phyloP scores from a whole-genome alignment of 2,888 invertebrate genomes.

The Odontocolon sp. region DNA sequence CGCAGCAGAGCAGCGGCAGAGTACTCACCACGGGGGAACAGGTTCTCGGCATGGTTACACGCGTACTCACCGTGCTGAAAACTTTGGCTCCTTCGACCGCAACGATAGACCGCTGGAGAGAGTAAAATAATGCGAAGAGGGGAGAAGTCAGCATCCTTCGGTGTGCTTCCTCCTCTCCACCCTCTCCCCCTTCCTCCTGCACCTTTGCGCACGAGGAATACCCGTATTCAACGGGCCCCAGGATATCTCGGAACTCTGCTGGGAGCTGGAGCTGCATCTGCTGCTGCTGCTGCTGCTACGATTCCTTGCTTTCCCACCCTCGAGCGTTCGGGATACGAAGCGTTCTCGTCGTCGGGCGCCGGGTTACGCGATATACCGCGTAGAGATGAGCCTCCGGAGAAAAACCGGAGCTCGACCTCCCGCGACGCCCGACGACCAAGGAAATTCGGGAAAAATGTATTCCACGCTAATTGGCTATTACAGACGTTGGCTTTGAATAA shows the following conservation, averaged over 20 bases:
- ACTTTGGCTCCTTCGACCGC: conserved; percentile 71
- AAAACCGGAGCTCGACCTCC: conserved; percentile 2
- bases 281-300: background rate
- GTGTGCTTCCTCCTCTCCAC: conserved; percentile 18
- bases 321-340: conserved; percentile 10
- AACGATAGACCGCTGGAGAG: conserved; percentile 27
- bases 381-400: background rate
- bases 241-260: background rate
- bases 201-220: conserved; percentile 6
- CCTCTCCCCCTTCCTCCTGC: conserved; percentile 3
- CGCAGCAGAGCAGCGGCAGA: conserved; percentile 58
- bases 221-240: background rate
- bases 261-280: background rate
- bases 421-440: conserved; percentile 20
- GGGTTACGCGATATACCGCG: conserved; percentile 27
- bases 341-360: conserved; percentile 3
- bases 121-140: conserved; percentile 19
- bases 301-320: conserved; percentile 12
- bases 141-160: conserved; percentile 51
- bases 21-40: conserved; percentile 70
- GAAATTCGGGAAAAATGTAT: background rate
- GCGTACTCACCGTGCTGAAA: conserved; percentile 79
- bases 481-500: too few species aligned
- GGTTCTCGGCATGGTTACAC: conserved; percentile 79
- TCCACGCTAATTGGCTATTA: conserved; percentile 4